A percentile compares a stretch with the other conserved stretches of the same genome.
These are phyloP conservation scores for Scaptomyza graminum DNA, from an alignment of 1,140 invertebrate genomes.

Conservation along the genomic window DNA sequence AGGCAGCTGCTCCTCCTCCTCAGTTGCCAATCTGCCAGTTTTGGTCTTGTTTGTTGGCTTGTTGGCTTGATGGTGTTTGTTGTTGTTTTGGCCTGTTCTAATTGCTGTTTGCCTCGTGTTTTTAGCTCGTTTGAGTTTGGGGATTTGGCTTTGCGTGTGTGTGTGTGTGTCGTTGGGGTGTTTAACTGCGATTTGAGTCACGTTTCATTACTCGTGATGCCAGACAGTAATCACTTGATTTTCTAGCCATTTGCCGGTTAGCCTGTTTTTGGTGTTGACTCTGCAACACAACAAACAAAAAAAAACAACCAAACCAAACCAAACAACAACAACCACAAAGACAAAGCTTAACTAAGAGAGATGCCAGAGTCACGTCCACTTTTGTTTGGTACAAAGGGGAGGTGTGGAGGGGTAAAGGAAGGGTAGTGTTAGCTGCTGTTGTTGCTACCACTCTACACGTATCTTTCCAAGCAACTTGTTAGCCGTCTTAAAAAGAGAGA, in stretches of 20 bases:
- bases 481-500: background rate
- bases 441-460: conserved; percentile 30
- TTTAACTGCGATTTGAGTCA: conserved; percentile 82
- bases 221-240: conserved; percentile 81
- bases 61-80: conserved; percentile 9
- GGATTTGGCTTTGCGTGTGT: conserved; percentile 46
- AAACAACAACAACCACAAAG: background rate
- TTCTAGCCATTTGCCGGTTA: conserved; percentile 46
- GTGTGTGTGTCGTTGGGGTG: conserved; percentile 59
- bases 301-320: background rate
- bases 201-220: conserved; percentile 81
- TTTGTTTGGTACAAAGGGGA: background rate
- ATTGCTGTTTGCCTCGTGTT: conserved; percentile 74
- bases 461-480: conserved; percentile 31
- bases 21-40: conserved; percentile 17
- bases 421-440: conserved; percentile 7
- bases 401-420: background rate
- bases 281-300: conserved; percentile 15
- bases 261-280: conserved; percentile 34
- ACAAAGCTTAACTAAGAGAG: background rate
- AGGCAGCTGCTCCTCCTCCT: background rate
- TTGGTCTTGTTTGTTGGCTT: conserved; percentile 36
- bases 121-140: conserved; percentile 55
- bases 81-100: conserved; percentile 68
- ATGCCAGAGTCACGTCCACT: conserved; percentile 34